Conservation (phyloP, 1,140 invertebrate species). For the Dermatophagoides farinae region DNA sequence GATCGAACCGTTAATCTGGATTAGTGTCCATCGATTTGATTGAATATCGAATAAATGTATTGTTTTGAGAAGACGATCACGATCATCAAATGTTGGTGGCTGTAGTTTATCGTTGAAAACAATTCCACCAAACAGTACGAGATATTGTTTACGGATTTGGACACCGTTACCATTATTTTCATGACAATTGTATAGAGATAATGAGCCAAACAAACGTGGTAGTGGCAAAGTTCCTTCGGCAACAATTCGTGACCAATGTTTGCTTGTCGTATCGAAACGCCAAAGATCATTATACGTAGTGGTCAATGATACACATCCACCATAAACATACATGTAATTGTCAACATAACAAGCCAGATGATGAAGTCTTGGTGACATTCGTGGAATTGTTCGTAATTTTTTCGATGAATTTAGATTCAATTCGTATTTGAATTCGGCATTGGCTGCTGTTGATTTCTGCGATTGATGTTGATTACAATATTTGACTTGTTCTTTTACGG, state of each 20-base stretch:
- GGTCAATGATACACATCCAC: conserved; percentile 68
- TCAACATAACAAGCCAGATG: conserved; percentile 62
- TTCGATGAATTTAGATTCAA: background rate
- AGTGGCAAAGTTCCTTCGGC: conserved; percentile 60
- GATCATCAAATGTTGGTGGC: background rate
- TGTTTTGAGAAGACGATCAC: conserved; percentile 42
- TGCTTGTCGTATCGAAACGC: conserved; percentile 63
- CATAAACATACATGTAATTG: conserved; percentile 67
- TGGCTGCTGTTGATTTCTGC: background rate
- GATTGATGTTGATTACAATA: conserved; percentile 27
- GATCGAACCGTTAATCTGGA: conserved; percentile 30
- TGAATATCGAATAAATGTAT: conserved; percentile 68
- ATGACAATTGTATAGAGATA: conserved; percentile 53
- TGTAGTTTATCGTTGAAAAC: conserved; percentile 2
- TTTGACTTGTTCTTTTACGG: conserved; percentile 45
- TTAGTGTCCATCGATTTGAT: conserved; percentile 58
- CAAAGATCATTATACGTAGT: conserved; percentile 95
- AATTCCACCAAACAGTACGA: conserved; percentile 60
- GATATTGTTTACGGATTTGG: conserved; percentile 64
- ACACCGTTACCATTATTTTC: conserved; percentile 59
- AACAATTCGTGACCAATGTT: conserved; percentile 43
- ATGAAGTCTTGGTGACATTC: conserved; percentile 69
- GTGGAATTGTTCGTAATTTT: conserved; percentile 31
- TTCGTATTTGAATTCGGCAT: background rate
- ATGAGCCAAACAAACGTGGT: conserved; percentile 81